Percentiles rank a stretch among this genome's conserved stretches.
Conservation (phyloP, 2,888 invertebrate species). For the Cantharis lateralis region DNA sequence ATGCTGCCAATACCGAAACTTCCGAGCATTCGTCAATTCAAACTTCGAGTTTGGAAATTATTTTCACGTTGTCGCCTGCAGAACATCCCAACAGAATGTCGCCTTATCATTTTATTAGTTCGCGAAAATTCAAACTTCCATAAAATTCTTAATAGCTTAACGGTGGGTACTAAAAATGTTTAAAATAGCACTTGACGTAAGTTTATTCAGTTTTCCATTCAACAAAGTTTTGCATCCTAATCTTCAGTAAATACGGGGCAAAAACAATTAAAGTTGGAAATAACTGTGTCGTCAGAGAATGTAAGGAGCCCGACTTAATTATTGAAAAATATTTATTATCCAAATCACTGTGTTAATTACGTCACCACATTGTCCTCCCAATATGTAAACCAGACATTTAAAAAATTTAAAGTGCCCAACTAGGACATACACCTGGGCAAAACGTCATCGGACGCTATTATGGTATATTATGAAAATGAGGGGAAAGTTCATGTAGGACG, state of each 20-base stretch:
- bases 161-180: not conserved
- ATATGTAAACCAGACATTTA: conserved; percentile 17
- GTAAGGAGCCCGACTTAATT: not conserved
- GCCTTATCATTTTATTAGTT: not conserved
- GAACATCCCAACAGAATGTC: not conserved
- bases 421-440: conserved; percentile 8
- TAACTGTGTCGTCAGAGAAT: not conserved
- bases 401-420: conserved; percentile 28
- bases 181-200: not conserved
- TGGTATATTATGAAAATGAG: not conserved
- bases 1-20: not conserved
- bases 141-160: not conserved
- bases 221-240: not conserved
- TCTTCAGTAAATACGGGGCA: not conserved
- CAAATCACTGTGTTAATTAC: conserved; percentile 18
- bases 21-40: not conserved
- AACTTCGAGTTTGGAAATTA: not conserved
- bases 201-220: not conserved
- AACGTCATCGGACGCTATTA: conserved; percentile 14
- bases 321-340: conserved; percentile 8
- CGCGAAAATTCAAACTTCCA: not conserved
- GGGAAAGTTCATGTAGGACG: not conserved
- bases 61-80: not conserved
- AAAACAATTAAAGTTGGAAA: not conserved
- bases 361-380: conserved; percentile 20